Base-by-base conservation (phyloP, 2,888 invertebrate species). In the Phorcus lineatus region DNA sequence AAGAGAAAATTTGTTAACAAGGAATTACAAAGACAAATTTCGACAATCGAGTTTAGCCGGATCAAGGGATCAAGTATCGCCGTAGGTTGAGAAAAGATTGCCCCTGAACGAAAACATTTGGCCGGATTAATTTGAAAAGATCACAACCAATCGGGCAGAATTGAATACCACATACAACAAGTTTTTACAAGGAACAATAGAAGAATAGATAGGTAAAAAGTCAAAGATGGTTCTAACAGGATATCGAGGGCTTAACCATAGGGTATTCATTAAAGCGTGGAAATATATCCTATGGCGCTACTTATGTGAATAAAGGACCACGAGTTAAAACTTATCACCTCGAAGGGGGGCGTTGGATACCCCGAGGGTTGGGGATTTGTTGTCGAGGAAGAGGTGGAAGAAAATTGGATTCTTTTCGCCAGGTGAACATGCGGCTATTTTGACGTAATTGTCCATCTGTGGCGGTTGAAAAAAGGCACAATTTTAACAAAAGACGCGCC, bases 291-390 rank as follows among this genome's bases (percentile, higher is more conserved):
- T 19, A 31, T 19, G 70, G 70, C 70, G 36, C 17, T 36, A 36
- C 31, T 36, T 70, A 31, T n/a, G 19, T 11, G 70, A 19, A 70
- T 40, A 70, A 70, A 70, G 70, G 40, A 16, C 28, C 70, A 28
- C 70, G 70, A 28, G 70, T 70, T 70, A 70, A 70, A 70, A 70
- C 28, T 70, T 70, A 70, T 31, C 70, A 70, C 70, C 70, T 70
- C 70, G 36, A 19, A 70, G 70, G 36, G 31, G 36, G 19, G 19
- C 19, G 70, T 36, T 36, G 28, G 70, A 36, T 70, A 17, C 70
- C 70, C 40, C 70, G 17, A 40, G 40, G 70, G 31, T 19, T n/a
- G 16, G 31, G 36, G 28, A 36, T 70, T 70, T 70, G 70, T 70
- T 70, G 4, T 36, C n/a, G 19, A 36, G 36, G 31, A 36, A 19